Evolutionary conservation across 2,113 vertebrate species (phyloP), one percentile per base, ranked within the genome.

Genomic region (Pungitius pungitius): DNA sequence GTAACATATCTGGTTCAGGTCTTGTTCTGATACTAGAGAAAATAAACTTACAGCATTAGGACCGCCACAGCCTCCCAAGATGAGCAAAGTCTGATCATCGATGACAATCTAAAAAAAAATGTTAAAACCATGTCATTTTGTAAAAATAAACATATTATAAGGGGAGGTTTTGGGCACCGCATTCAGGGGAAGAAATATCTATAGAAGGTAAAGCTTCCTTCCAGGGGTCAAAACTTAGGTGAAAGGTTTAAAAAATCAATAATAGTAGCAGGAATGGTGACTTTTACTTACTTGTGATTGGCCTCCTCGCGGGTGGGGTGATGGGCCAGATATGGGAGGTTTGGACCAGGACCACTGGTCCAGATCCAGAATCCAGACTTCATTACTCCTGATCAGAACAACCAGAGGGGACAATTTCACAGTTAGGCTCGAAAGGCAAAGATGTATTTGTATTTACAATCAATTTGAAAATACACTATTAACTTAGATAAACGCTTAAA

Each of bases 271-370:
- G 14, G 2, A 45, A n/a, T 14, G 0, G 4, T 58, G 3, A 11
- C 35, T 30, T 42, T 39, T 45, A 5, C 5, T 89, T 88, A 99
- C 98, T 94, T 99, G 98, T 73, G 97, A 99, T 69, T 99, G 98
- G 70, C 98, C 98, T 15, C 97, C 98, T 4, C 98, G 92, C 0
- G 98, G 97, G 82, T 99, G 97, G 60, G 98, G 98, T 58, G 91
- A 93, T 14, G 95, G 95, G 14, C 96, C 96, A 0, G 94, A 93
- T 87, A 97, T 94, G 82, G 83, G 87, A 0, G 97, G 97, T 88
- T 99, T 99, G 63, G 96, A 97, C 98, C 98, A 99, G 20, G 95
- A 93, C 98, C 98, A 99, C 91, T 98, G 97, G 87, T 99, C 97
- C 1, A 99, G 94, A 88, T 99, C 97, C 75, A 99, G 92, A 87